Evolutionary conservation across 2,888 invertebrate genomes (phyloP).

Genomic region (Xanthostigma xanthostigma): DNA sequence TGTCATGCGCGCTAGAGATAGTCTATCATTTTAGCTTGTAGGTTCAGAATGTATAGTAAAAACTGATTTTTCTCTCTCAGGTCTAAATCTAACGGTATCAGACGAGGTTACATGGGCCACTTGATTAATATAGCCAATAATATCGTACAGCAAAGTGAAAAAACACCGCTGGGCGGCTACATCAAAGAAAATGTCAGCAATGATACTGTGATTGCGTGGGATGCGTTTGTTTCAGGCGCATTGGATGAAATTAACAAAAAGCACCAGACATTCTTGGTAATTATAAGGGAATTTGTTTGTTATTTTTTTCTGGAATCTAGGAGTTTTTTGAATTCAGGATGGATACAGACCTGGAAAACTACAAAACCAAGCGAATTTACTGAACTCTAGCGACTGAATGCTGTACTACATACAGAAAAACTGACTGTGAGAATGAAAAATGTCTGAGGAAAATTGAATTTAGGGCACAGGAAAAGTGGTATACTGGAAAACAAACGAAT

Average conservation of each 20-base stretch:
- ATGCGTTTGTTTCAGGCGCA: conserved; percentile 24
- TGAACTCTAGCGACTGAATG: too few relatives aligned
- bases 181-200: conserved; percentile 36
- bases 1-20: too few relatives aligned
- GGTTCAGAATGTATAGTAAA: too few relatives aligned
- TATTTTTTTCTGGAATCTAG: neutral
- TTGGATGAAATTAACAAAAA: conserved; percentile 23
- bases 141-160: conserved; percentile 35
- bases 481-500: too few relatives aligned
- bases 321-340: too few relatives aligned
- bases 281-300: conserved; percentile 4
- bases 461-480: too few relatives aligned
- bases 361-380: too few relatives aligned
- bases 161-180: conserved; percentile 36
- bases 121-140: conserved; percentile 44
- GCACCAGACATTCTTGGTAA: conserved; percentile 25
- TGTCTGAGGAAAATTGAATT: too few relatives aligned
- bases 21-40: too few relatives aligned
- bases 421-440: too few relatives aligned
- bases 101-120: conserved; percentile 52
- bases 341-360: too few relatives aligned
- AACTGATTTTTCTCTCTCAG: conserved; percentile 21
- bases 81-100: conserved; percentile 34
- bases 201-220: conserved; percentile 27
- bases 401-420: too few relatives aligned